Conservation (phyloP, 1,140 invertebrate genomes). For the Leptinotarsa texana region DNA sequence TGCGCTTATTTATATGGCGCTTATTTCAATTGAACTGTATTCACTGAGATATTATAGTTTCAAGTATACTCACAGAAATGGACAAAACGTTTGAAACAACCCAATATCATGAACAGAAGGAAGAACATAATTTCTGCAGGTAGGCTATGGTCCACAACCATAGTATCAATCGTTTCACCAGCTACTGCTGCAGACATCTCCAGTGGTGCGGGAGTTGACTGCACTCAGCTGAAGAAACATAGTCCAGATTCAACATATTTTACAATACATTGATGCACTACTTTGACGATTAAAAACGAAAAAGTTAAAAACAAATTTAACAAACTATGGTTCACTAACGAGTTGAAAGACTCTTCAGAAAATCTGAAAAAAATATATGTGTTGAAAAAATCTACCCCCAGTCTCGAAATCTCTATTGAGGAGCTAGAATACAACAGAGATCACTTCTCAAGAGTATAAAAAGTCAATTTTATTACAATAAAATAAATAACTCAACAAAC, state of each 20-base stretch:
- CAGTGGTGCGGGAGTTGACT: too few relatives aligned
- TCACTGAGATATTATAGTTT: too few relatives aligned
- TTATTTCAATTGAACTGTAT: too few relatives aligned
- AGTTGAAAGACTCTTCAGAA: neutral
- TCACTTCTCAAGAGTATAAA: constrained; percentile 1
- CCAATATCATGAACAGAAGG: too few relatives aligned
- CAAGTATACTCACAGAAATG: too few relatives aligned
- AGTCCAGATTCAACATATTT: neutral
- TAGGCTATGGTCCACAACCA: too few relatives aligned
- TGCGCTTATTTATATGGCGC: too few relatives aligned
- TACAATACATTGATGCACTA: neutral
- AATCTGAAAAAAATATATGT: neutral
- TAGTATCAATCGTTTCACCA: too few relatives aligned
- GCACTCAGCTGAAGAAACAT: neutral
- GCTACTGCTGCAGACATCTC: too few relatives aligned
- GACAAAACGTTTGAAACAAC: too few relatives aligned
- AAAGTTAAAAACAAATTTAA: neutral
- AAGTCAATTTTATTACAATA: constrained; percentile 13
- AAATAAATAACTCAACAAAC: neutral
- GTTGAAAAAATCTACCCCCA: constrained; percentile 1
- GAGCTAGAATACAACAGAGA: neutral
- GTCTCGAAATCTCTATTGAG: neutral
- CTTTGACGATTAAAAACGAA: neutral
- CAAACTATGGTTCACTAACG: neutral
- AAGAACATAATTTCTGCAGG: too few relatives aligned